Percentiles rank a stretch among this genome's conserved stretches.
Evolutionary conservation across 1,140 invertebrate genomes (phyloP).

Genomic region (Chrysomallon squamiferum): DNA sequence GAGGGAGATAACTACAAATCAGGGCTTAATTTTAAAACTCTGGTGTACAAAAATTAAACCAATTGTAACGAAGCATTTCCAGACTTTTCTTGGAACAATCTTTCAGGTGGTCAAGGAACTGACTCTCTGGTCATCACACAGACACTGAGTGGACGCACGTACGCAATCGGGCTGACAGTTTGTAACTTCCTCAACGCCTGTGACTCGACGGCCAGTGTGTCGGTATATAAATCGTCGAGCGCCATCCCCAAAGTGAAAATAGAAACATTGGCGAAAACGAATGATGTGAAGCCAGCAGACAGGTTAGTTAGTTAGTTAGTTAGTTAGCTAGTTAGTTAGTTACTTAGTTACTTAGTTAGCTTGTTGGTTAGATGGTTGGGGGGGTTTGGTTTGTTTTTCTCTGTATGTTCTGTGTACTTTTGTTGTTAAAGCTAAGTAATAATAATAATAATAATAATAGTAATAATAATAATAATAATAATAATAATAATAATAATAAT

Average conservation of each 20-base stretch:
- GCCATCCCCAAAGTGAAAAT: constrained; percentile 6
- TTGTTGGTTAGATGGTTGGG: neutral
- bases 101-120: neutral
- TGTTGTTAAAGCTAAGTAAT: too few species aligned
- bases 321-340: too few species aligned
- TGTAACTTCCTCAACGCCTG: constrained; percentile 14
- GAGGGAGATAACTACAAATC: too few species aligned
- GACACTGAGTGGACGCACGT: neutral
- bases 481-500: too few species aligned
- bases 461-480: too few species aligned
- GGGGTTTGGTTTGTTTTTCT: too few species aligned
- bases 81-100: too few species aligned
- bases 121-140: neutral
- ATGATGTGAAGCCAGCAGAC: constrained; percentile 10
- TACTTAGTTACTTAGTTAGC: neutral
- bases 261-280: neutral
- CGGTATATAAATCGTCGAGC: neutral
- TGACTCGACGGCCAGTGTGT: neutral
- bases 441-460: too few species aligned
- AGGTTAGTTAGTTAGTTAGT: constrained; percentile 1
- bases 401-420: too few species aligned
- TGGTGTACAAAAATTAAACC: too few species aligned
- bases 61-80: too few species aligned
- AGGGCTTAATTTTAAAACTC: too few species aligned
- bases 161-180: constrained; percentile 11